phyloP scores from a whole-genome alignment of 2,797 vertebrate species.

The Lindbergichthys nudifrons region DNA sequence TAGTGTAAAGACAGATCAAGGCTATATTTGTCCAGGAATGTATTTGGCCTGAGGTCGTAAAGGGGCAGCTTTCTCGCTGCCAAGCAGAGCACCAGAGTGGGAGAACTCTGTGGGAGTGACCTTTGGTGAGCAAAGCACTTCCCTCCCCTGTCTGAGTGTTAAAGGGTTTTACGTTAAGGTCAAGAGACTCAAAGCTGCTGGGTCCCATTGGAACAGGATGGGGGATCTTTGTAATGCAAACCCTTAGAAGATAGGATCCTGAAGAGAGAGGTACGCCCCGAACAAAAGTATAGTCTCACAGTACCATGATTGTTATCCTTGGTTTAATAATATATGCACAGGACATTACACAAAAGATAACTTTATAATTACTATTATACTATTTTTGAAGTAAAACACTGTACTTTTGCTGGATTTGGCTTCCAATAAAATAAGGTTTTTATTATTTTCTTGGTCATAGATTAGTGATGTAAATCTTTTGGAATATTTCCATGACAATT shows the following conservation, averaged over 20 bases:
- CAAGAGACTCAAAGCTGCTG: slow-evolving; percentile 72
- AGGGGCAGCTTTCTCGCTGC: slow-evolving; percentile 44
- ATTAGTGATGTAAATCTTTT: too few species aligned
- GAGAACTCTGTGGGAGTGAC: slow-evolving; percentile 77
- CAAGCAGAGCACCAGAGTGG: slow-evolving; percentile 58
- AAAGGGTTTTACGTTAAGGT: slow-evolving; percentile 80
- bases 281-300: neutral
- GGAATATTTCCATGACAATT: too few species aligned
- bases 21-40: slow-evolving; percentile 68
- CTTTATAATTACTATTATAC: neutral
- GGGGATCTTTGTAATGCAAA: slow-evolving; percentile 25
- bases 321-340: neutral
- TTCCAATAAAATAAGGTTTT: too few species aligned
- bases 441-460: too few species aligned
- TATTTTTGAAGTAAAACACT: neutral
- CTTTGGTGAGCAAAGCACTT: slow-evolving; percentile 77
- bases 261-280: neutral
- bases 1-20: slow-evolving; percentile 52
- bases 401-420: too few species aligned
- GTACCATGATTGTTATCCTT: neutral
- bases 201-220: slow-evolving; percentile 50
- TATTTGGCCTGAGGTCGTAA: slow-evolving; percentile 54
- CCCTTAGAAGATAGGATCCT: slow-evolving; percentile 2
- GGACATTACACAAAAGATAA: neutral
- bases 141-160: slow-evolving; percentile 67